Evolutionary conservation across 2,797 vertebrate species (phyloP).

Genomic region (Sphenodon punctatus): DNA sequence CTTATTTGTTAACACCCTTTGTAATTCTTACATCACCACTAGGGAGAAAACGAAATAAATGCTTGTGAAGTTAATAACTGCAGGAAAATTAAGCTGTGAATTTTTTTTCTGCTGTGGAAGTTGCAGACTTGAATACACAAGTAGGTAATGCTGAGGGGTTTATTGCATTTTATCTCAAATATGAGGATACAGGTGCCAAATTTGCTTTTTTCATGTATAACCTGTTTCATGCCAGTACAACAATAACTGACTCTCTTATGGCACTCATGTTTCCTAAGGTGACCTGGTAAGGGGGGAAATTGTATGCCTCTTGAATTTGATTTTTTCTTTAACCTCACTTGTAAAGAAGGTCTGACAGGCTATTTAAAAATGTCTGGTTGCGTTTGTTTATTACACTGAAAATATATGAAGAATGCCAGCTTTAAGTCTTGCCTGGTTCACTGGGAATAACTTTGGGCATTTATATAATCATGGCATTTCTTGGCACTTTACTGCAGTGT

Average conservation of each 20-base stretch:
- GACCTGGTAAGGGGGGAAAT: background rate
- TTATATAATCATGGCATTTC: background rate
- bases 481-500: background rate
- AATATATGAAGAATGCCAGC: background rate
- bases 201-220: background rate
- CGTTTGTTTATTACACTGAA: background rate
- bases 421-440: background rate
- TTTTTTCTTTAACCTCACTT: no score
- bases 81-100: no score
- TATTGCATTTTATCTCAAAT: background rate
- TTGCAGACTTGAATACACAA: background rate
- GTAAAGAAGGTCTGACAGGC: no score
- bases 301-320: no score
- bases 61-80: background rate
- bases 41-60: background rate
- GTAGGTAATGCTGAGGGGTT: background rate
- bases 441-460: background rate
- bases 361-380: background rate
- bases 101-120: no score
- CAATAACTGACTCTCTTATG: background rate
- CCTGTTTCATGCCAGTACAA: background rate
- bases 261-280: background rate
- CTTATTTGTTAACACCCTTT: no score
- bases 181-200: background rate
- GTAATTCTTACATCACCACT: background rate